Evolutionary conservation across 2,113 vertebrate genomes (phyloP).

Genomic region (Oophaga pumilio): DNA sequence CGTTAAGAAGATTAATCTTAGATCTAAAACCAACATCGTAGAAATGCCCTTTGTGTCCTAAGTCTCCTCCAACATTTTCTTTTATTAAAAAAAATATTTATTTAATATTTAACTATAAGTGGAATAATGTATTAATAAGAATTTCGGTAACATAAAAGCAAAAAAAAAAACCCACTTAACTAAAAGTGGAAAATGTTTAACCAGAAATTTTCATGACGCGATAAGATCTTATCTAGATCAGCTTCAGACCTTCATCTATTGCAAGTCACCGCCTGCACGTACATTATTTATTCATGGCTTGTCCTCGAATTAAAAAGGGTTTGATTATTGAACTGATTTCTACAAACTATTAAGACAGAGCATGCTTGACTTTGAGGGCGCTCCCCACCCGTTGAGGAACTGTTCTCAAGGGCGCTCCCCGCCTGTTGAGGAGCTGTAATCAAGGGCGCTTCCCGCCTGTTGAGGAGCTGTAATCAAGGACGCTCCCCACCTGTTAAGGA

Average conservation of each 20-base stretch:
- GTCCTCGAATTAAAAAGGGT: background rate
- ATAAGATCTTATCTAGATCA: background rate
- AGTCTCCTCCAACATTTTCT: background rate
- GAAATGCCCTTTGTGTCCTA: background rate
- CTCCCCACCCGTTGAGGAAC: too few relatives aligned
- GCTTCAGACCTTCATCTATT: background rate
- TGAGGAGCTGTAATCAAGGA: too few relatives aligned
- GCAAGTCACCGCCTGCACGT: background rate
- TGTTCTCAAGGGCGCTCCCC: too few relatives aligned
- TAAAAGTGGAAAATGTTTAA: background rate
- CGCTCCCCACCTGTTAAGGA: too few relatives aligned
- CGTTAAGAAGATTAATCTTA: background rate
- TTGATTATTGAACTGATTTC: too few relatives aligned
- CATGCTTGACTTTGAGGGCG: too few relatives aligned
- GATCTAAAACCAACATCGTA: background rate
- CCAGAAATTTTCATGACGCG: background rate
- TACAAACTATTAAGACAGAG: too few relatives aligned
- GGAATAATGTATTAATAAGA: background rate
- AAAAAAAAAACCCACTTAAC: too few relatives aligned
- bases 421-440: too few relatives aligned
- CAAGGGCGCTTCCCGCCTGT: too few relatives aligned
- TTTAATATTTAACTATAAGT: slow-evolving; percentile 48
- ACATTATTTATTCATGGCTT: background rate
- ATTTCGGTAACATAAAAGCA: background rate
- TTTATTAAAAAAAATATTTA: slow-evolving; percentile 23